phyloP scores from a whole-genome alignment of 2,888 invertebrate genomes.

The Spisula subtruncata region DNA sequence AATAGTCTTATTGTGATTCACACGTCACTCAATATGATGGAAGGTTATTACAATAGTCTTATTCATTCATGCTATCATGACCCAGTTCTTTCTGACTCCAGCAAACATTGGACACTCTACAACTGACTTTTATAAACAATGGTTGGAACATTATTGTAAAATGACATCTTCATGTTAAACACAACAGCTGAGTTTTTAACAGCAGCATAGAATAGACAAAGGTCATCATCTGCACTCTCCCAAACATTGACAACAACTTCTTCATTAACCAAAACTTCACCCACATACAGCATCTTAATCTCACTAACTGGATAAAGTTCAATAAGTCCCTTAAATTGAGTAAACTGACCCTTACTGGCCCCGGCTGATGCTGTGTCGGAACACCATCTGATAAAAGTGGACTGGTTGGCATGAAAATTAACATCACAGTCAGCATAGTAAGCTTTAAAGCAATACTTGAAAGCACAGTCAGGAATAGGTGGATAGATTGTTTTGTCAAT shows the following conservation, averaged over 20 bases:
- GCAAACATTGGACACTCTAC: neutral
- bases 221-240: conserved; percentile 18
- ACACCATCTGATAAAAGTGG: conserved; percentile 67
- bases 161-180: conserved; percentile 32
- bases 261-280: conserved; percentile 56
- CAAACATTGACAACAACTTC: conserved; percentile 48
- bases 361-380: conserved; percentile 62
- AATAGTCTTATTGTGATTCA: too few relatives aligned
- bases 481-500: conserved; percentile 34
- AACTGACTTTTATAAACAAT: neutral
- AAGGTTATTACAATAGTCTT: too few relatives aligned
- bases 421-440: conserved; percentile 62
- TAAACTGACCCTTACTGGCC: conserved; percentile 56
- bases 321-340: conserved; percentile 50
- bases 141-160: neutral
- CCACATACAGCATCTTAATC: conserved; percentile 44
- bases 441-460: conserved; percentile 40
- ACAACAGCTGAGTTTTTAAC: neutral
- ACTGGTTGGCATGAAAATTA: conserved; percentile 62
- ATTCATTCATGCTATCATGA: too few relatives aligned
- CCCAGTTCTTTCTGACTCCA: too few relatives aligned
- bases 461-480: conserved; percentile 46
- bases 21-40: too few relatives aligned
- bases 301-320: conserved; percentile 48
- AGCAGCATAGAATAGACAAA: conserved; percentile 41